These are phyloP conservation scores for Trypoxylus dichotomus DNA, from an alignment of 1,140 invertebrate genomes.

Conservation along the genomic window DNA sequence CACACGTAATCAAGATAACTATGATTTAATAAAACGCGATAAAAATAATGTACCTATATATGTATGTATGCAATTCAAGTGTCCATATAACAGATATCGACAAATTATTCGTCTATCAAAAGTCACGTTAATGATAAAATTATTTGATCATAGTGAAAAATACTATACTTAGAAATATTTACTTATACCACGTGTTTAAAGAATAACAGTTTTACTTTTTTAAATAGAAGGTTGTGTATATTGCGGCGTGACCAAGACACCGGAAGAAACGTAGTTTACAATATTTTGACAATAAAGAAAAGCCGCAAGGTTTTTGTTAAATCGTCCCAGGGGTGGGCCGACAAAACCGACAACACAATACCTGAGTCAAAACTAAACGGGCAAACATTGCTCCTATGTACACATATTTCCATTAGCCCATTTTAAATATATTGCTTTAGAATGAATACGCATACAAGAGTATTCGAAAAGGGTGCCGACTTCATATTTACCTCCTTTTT, in stretches of 20 bases:
- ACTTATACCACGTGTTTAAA: neutral
- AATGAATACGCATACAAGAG: constrained; percentile 41
- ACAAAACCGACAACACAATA: constrained; percentile 35
- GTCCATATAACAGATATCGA: no score
- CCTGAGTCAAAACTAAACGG: constrained; percentile 41
- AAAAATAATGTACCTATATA: no score
- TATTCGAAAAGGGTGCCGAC: constrained; percentile 40
- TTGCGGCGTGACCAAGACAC: constrained; percentile 3
- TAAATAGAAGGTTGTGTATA: constrained; percentile 5
- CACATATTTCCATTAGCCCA: constrained; percentile 44
- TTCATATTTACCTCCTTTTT: constrained; percentile 25
- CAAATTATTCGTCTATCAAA: neutral
- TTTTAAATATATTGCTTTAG: constrained; percentile 47
- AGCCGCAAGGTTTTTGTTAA: constrained; percentile 41
- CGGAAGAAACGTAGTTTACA: constrained; percentile 41
- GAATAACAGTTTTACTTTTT: constrained; percentile 7
- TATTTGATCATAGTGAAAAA: neutral
- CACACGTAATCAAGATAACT: no score
- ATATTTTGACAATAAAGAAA: constrained; percentile 41
- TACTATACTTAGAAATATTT: neutral
- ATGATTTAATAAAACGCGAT: no score
- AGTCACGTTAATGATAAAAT: neutral
- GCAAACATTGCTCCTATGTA: constrained; percentile 46
- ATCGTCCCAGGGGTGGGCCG: constrained; percentile 41
- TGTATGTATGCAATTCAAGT: no score